Conservation (phyloP, 2,888 invertebrate genomes). For the Axea sp. region DNA sequence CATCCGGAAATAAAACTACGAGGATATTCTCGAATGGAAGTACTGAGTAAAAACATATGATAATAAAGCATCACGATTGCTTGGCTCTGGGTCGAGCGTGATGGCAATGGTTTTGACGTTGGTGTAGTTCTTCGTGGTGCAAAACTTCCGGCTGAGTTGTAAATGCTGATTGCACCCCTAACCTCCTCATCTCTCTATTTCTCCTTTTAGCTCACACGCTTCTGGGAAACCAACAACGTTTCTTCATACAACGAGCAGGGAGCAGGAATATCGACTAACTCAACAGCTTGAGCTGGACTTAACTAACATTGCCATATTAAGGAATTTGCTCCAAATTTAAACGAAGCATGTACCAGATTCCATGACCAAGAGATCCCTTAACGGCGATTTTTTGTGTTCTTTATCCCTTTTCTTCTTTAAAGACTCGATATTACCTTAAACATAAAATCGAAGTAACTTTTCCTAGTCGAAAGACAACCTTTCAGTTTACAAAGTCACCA, state of each 20-base stretch:
- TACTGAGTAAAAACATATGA: constrained; percentile 74
- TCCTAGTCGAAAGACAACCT: constrained; percentile 23
- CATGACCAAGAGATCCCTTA: constrained; percentile 30
- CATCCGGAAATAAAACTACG: constrained; percentile 61
- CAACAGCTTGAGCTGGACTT: constrained; percentile 45
- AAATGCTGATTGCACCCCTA: constrained; percentile 74
- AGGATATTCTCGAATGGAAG: constrained; percentile 64
- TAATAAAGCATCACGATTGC: constrained; percentile 72
- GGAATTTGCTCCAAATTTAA: constrained; percentile 40
- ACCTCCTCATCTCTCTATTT: constrained; percentile 65
- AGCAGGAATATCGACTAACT: constrained; percentile 51
- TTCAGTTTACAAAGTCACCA: constrained; percentile 17
- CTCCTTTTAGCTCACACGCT: constrained; percentile 31
- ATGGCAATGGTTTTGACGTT: constrained; percentile 65
- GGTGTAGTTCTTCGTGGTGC: constrained; percentile 63
- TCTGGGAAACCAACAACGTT: constrained; percentile 58
- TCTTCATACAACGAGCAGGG: constrained; percentile 57
- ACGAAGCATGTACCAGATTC: constrained; percentile 7
- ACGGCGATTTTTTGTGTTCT: constrained; percentile 33
- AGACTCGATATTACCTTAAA: constrained; percentile 33
- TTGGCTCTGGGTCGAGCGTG: constrained; percentile 62
- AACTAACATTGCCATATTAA: constrained; percentile 48
- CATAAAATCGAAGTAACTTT: constrained; percentile 41
- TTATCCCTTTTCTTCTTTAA: constrained; percentile 5
- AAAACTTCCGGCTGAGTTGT: constrained; percentile 73